Base-by-base conservation (phyloP, 2,113 vertebrate genomes). In the Percopsis transmontana region DNA sequence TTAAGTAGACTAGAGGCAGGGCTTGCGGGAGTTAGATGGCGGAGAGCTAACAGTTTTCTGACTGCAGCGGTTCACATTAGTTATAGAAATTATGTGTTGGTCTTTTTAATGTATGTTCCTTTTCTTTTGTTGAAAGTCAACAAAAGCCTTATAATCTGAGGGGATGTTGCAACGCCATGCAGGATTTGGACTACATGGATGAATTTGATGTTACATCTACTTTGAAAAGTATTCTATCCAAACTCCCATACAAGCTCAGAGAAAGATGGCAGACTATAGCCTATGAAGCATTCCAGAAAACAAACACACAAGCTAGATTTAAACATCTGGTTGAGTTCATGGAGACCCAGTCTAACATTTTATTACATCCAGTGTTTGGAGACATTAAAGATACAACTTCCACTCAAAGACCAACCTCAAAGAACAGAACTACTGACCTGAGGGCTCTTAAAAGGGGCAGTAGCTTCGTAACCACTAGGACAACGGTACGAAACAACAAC, bases 281-380 rank as follows among this genome's bases (percentile, higher is more conserved):
- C 5, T 41, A 58, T 58, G 39, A 58, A 19, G 18, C n/a, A 18
- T 18, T 42, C n/a, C 16, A 58, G 18, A 41, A 7, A 6, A 33
- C 27, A 40, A 42, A 58, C 56, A 18, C 16, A 5, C 15, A 33
- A 12, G 56, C 39, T 19, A 11, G n/a, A 58, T 58, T 58, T 33
- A 19, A 19, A 14, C n/a, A 41, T 58, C 18, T 58, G 2, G 56
- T 42, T 8, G n/a, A 58, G 12, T 58, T 42, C 19, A 41, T 58
- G 19, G 56, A 58, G 40, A 41, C 14, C 11, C 56, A 58, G 13
- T n/a, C 56, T 19, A 19, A 20, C 9, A 58, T 58, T 1, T 11
- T 58, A 12, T 9, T 40, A 15, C 33, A 58, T 18, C 56, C n/a
- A 41, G 33, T 58, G 33, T 58, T 58, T 41, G 56, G 56, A 40